Base-by-base conservation (phyloP, 2,113 vertebrate species). In the Centrocercus urophasianus region DNA sequence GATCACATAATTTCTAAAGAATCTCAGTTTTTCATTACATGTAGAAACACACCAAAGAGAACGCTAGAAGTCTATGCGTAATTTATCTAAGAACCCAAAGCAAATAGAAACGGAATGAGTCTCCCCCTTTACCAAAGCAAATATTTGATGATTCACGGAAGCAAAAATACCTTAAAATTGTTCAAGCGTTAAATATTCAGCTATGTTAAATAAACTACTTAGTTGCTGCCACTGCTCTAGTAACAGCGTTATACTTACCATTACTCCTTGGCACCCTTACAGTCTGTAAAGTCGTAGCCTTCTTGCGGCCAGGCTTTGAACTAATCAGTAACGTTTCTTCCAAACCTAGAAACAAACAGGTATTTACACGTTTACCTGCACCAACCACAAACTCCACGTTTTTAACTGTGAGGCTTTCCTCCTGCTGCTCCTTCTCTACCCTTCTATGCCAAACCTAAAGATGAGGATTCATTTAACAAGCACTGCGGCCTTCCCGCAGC, bases 321-420 rank as follows among this genome's bases (percentile, higher is more conserved):
- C 94, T 98, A 63, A 99, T 95, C 57, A 99, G 97, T 21, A 99
- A 94, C 54, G 97, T 99, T 59, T 99, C 98, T 69, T 97, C 97
- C 84, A 99, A 94, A 78, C 98, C 99, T 99, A 74, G 63, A 89
- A 89, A 94, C 17, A 93, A 95, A 85, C 38, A 61, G 75, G 4
- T 1, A 56, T n/a, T 38, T 48, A 47, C 83, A 57, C 8, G 30
- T 67, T 77, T 60, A 82, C 42, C 27, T 24, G 0, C 2, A 1
- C n/a, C 54, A 77, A 22, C 21, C 4, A 4, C 30, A 52, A 42
- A 59, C 18, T 32, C 14, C 48, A 38, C 27, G n/a, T 65, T 65
- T 65, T 73, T 48, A 59, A 64, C 16, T 7, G 20, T 4, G 32
- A 50, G 20, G 32, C 1, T 28, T 13, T 45, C 32, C 71, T 42